These are phyloP conservation scores for Nasua narica DNA, from an alignment of 2,797 vertebrate species.

Conservation along the genomic window DNA sequence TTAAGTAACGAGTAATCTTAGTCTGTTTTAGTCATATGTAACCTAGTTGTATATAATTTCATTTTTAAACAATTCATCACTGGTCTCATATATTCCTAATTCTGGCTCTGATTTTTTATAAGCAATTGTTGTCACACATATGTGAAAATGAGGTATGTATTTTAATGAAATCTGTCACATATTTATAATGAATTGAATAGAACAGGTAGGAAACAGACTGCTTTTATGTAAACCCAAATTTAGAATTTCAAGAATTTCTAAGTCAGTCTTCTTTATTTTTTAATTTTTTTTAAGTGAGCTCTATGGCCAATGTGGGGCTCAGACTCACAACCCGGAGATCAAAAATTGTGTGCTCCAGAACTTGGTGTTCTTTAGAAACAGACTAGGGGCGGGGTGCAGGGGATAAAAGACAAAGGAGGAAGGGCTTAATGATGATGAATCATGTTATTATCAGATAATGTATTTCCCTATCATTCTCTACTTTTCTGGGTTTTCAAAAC, in stretches of 20 bases:
- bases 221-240: conserved; percentile 9
- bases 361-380: not conserved
- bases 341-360: not conserved
- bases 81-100: not conserved
- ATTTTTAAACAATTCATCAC: not conserved
- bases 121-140: not conserved
- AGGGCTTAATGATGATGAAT: conserved; percentile 18
- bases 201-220: not conserved
- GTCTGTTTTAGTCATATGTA: not conserved
- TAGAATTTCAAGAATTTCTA: conserved; percentile 28
- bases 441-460: conserved; percentile 23
- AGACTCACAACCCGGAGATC: not conserved
- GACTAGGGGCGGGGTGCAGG: no score
- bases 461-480: not conserved
- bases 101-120: not conserved
- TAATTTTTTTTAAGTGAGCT: not conserved
- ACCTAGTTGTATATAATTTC: not conserved
- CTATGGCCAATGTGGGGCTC: not conserved
- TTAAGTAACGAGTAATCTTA: not conserved
- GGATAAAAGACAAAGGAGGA: not conserved
- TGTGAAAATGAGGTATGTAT: not conserved
- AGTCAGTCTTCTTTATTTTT: not conserved
- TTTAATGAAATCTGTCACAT: conserved; percentile 2
- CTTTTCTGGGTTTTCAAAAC: not conserved
- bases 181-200: conserved; percentile 8